A percentile compares a stretch with the other conserved stretches of the same genome.
phyloP scores from a whole-genome alignment of 2,888 invertebrate genomes.

The Erannis defoliaria region DNA sequence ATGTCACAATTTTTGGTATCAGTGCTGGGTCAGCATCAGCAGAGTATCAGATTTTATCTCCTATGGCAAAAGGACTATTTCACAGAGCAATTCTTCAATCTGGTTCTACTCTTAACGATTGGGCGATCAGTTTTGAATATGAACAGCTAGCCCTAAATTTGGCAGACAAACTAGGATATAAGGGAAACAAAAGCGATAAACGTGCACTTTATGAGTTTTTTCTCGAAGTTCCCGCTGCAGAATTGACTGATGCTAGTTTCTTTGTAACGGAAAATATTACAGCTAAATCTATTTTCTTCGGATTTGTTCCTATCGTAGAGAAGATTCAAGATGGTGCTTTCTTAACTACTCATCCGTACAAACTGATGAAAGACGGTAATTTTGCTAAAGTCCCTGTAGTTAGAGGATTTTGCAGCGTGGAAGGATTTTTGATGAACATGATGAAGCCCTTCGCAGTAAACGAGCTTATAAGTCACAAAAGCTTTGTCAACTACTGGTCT shows the following conservation, averaged over 20 bases:
- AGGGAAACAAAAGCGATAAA: slow-evolving; percentile 50
- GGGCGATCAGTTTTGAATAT: slow-evolving; percentile 60
- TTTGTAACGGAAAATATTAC: slow-evolving; percentile 43
- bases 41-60: slow-evolving; percentile 64
- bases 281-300: slow-evolving; percentile 51
- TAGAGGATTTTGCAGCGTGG: slow-evolving; percentile 78
- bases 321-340: slow-evolving; percentile 60
- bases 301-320: slow-evolving; percentile 67
- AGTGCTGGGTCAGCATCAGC: slow-evolving; percentile 66
- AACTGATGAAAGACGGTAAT: slow-evolving; percentile 64
- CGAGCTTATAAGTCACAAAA: slow-evolving; percentile 50
- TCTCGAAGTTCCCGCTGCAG: slow-evolving; percentile 42
- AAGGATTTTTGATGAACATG: slow-evolving; percentile 69
- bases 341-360: slow-evolving; percentile 66
- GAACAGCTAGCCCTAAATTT: slow-evolving; percentile 50
- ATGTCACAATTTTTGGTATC: slow-evolving; percentile 65
- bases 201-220: slow-evolving; percentile 52
- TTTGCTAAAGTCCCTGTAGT: slow-evolving; percentile 73
- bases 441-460: slow-evolving; percentile 50
- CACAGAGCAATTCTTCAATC: slow-evolving; percentile 69
- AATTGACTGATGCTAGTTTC: slow-evolving; percentile 44
- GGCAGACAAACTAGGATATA: slow-evolving; percentile 55
- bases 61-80: slow-evolving; percentile 60
- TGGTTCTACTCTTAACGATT: slow-evolving; percentile 63
- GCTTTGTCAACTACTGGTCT: slow-evolving; percentile 53